These are phyloP conservation scores for Heterohyrax brucei DNA, from an alignment of 2,797 vertebrate genomes.

Conservation along the genomic window DNA sequence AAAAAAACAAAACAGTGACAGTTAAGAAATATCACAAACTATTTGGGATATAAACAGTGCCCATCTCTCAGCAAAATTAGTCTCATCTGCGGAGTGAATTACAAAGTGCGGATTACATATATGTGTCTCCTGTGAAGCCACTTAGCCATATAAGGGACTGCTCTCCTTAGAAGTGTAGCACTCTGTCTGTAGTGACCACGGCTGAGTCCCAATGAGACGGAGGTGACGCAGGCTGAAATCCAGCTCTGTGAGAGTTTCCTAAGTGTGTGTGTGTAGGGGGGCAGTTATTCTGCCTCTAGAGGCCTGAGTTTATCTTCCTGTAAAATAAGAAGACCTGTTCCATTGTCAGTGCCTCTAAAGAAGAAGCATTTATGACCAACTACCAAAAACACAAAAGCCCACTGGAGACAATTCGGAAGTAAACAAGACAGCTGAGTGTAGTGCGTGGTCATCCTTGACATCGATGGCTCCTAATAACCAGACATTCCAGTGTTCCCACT, in stretches of 20 bases:
- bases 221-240: not conserved
- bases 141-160: rapidly evolving
- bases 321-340: not conserved
- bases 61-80: rapidly evolving
- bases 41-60: not conserved
- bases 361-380: not conserved
- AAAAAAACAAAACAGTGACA: not conserved
- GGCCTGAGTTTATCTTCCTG: not conserved
- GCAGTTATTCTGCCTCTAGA: not conserved
- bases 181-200: rapidly evolving
- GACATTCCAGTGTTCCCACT: too few species aligned
- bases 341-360: rapidly evolving
- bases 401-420: rapidly evolving
- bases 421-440: not conserved
- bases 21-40: not conserved
- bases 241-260: not conserved
- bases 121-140: rapidly evolving
- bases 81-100: not conserved
- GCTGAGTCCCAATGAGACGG: rapidly evolving
- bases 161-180: not conserved
- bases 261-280: too few species aligned
- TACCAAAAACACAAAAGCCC: not conserved
- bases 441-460: not conserved
- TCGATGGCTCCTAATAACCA: rapidly evolving
- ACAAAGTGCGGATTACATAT: rapidly evolving